phyloP scores from a whole-genome alignment of 2,888 invertebrate genomes.

The Mythimna albipuncta region DNA sequence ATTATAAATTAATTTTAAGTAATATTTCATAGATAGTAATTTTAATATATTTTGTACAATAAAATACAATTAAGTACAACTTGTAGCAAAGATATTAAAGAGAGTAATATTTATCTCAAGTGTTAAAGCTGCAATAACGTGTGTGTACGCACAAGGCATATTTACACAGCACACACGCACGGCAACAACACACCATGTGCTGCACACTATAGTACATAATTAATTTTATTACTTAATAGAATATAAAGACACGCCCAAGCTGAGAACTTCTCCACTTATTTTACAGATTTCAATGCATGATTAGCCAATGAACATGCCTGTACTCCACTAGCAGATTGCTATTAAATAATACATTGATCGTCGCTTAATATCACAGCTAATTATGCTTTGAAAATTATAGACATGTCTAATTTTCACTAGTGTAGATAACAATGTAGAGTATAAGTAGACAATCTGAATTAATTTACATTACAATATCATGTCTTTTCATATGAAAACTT shows the following conservation, averaged over 20 bases:
- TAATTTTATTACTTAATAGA: slow-evolving; percentile 89
- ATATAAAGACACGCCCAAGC: slow-evolving; percentile 90
- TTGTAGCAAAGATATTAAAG: slow-evolving; percentile 93
- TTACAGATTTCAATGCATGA: slow-evolving; percentile 91
- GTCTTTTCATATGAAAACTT: slow-evolving; percentile 90
- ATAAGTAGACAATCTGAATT: slow-evolving; percentile 91
- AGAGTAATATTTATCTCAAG: slow-evolving; percentile 90
- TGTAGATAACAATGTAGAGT: slow-evolving; percentile 91
- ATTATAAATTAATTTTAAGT: slow-evolving; percentile 86
- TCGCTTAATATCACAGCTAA: slow-evolving; percentile 91
- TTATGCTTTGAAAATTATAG: slow-evolving; percentile 91
- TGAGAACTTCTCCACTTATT: slow-evolving; percentile 87
- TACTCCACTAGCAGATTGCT: slow-evolving; percentile 89
- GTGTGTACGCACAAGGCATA: slow-evolving; percentile 90
- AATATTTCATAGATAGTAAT: slow-evolving; percentile 90
- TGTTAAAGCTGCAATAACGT: slow-evolving; percentile 90
- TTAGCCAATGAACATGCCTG: slow-evolving; percentile 90
- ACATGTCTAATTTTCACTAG: slow-evolving; percentile 91
- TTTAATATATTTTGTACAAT: slow-evolving; percentile 93
- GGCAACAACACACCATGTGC: slow-evolving; percentile 88
- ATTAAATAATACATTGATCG: slow-evolving; percentile 90
- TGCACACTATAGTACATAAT: slow-evolving; percentile 90
- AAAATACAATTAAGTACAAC: slow-evolving; percentile 93
- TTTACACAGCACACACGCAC: slow-evolving; percentile 90
- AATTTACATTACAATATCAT: slow-evolving; percentile 91